A percentile compares a stretch with the other conserved stretches of the same genome.
These are phyloP conservation scores for Embidobia sp. DNA, from an alignment of 2,888 invertebrate species.

Conservation along the genomic window DNA sequence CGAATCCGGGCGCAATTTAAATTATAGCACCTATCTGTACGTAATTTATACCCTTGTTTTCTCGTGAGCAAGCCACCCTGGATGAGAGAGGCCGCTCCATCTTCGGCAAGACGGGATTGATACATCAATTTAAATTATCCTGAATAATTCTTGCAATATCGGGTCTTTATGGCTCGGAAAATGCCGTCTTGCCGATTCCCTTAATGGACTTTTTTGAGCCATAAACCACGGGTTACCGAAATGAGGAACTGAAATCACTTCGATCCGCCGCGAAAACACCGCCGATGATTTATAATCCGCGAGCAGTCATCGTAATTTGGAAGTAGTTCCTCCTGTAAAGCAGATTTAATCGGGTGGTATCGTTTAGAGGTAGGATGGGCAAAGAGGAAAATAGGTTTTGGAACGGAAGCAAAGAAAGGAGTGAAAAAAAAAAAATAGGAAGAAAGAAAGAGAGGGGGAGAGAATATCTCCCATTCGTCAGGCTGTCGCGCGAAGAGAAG, in stretches of 20 bases:
- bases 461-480: slow-evolving; percentile 77
- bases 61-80: slow-evolving; percentile 65
- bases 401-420: slow-evolving; percentile 17
- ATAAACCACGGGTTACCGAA: slow-evolving; percentile 63
- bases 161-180: slow-evolving; percentile 80
- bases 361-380: slow-evolving; percentile 14
- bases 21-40: slow-evolving; percentile 78
- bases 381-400: too few species aligned
- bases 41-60: slow-evolving; percentile 80
- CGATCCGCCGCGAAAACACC: slow-evolving; percentile 55
- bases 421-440: slow-evolving; percentile 45
- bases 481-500: slow-evolving; percentile 70
- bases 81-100: slow-evolving; percentile 61
- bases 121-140: slow-evolving; percentile 80
- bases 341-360: slow-evolving; percentile 40
- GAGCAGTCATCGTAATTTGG: too few species aligned
- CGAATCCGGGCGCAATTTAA: slow-evolving; percentile 76
- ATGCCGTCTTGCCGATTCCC: slow-evolving; percentile 74
- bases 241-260: slow-evolving; percentile 58
- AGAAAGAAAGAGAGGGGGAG: slow-evolving; percentile 58
- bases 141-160: slow-evolving; percentile 80
- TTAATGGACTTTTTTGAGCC: slow-evolving; percentile 75
- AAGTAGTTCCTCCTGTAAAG: too few species aligned
- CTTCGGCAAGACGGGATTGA: slow-evolving; percentile 69
- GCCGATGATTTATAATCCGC: slow-evolving; percentile 40